Evolutionary conservation across 2,888 invertebrate species (phyloP), one percentile per base, ranked within the genome.

Genomic region (Ichneumoninae sp.): DNA sequence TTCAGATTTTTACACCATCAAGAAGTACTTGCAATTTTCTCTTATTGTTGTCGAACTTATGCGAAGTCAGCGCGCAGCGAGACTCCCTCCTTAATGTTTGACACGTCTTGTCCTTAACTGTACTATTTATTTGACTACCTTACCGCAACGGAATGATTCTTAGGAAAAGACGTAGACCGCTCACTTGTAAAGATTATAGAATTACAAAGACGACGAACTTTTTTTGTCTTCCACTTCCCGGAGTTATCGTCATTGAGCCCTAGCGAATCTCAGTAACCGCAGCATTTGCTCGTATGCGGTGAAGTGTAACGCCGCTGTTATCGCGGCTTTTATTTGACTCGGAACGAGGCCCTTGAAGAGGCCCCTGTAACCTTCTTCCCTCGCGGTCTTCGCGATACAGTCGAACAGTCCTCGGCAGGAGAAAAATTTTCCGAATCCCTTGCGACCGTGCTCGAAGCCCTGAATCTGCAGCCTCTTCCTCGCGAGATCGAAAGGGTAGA

Each of bases 381-480:
- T 94, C 40, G 96, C 93, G 1, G 97, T 97, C 82, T 95, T 93
- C 50, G 93, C 93, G 13, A 97, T 90, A 93, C 97, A 97, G 90
- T 97, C 94, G 3, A 96, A 90, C 86, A 97, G 93, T 26, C 97
- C 97, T 30, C 92, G 94, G 91, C 97, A 97, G 57, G 95, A 94
- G 90, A 97, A 97, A 89, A 96, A 96, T 90, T 95, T 95, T 0
- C 98, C 98, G 94, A 97, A 98, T 74, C 95, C 95, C 88, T 94
- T 94, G 83, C 98, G 93, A 57, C 94, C 94, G 60, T 94, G 92
- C 89, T 97, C 96, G 92, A 98, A 98, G 4, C 98, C 98, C 94
- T 98, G 97, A 85, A 98, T 96, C 93, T 99, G 98, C 90, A 98
- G 94, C 80, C 99, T 95, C 93, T 98, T 98, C 91, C 98, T 97